Base-by-base conservation (phyloP, 2,888 invertebrate species). In the Odontomyia ornata region DNA sequence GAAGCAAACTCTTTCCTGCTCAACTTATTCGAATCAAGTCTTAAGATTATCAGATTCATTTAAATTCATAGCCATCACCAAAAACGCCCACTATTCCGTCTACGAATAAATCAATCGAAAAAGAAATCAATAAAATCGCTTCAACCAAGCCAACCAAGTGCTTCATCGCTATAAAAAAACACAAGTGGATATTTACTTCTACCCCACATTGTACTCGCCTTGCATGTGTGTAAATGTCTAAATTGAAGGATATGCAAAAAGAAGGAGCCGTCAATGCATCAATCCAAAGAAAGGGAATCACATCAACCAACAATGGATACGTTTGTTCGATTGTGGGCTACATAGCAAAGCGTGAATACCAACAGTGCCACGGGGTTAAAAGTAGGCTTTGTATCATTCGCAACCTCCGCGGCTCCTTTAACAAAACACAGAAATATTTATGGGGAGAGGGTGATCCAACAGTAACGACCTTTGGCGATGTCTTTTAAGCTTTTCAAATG, bases 391-490 rank as follows among this genome's bases (percentile, higher is more conserved):
- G 18, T 25, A 69, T 69, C 69, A n/a, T 47, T 69, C 15, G 23
- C 46, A 25, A 1, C 2, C 67, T 43, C 11, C 64, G 64, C 30
- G 52, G n/a, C 3, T 60, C 13, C 57, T 60, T 25, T 23, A 21
- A 5, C 11, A 4, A 7, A 21, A 71, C 27, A 56, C 30, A 56
- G 9, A 72, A 36, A 36, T 36, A 47, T 67, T 11, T 5, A 56
- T 13, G n/a, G 56, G n/a, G 13, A 18, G 30, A 7, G 23, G 71
- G 36, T 30, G 71, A 52, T 15, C 18, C 52, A 65, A 72, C 76
- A 73, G 78, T 78, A 64, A 78, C 78, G 78, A 76, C 76, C 76
- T 76, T 78, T 78, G 78, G 62, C 76, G 67, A 60, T n/a, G 60
- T 73, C 57, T 43, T 73, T 73, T 57, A 60, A 60, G 36, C 60